Evolutionary conservation across 2,888 invertebrate genomes (phyloP).

Genomic region (Caenorhabditis virilis): DNA sequence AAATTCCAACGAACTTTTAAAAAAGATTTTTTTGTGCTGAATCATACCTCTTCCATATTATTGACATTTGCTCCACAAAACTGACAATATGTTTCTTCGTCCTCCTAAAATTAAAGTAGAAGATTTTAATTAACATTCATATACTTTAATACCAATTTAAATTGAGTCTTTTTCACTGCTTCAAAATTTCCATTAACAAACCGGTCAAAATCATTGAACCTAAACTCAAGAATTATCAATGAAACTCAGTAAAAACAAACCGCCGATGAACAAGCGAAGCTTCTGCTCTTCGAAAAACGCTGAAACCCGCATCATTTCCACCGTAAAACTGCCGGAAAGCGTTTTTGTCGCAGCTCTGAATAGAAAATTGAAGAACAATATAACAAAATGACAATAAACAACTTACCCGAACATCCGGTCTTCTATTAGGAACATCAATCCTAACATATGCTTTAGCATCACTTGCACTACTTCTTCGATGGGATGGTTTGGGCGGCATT

Average conservation of each 20-base stretch:
- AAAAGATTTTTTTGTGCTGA: too few relatives aligned
- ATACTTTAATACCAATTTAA: conserved; percentile 12
- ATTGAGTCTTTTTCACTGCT: conserved; percentile 6
- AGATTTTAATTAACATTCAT: too few relatives aligned
- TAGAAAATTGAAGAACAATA: neutral
- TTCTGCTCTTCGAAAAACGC: conserved; percentile 15
- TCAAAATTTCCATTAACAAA: conserved; percentile 9
- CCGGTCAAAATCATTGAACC: too few relatives aligned
- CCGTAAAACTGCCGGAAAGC: conserved; percentile 1
- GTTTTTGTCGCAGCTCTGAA: neutral
- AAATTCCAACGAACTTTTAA: too few relatives aligned
- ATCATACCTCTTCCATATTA: neutral
- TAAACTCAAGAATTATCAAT: too few relatives aligned
- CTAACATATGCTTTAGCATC: conserved; percentile 6
- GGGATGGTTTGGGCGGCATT: neutral
- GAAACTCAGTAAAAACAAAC: neutral
- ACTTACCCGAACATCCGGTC: conserved; percentile 17
- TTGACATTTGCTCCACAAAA: conserved; percentile 4
- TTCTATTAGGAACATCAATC: conserved; percentile 13
- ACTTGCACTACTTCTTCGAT: neutral
- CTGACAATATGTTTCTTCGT: conserved; percentile 16
- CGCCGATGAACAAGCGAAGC: neutral
- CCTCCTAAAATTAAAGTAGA: conserved; percentile 9
- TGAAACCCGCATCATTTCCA: conserved; percentile 18
- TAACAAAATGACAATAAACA: neutral